These are phyloP conservation scores for Aphis craccivora DNA, from an alignment of 1,140 invertebrate genomes.

Conservation along the genomic window DNA sequence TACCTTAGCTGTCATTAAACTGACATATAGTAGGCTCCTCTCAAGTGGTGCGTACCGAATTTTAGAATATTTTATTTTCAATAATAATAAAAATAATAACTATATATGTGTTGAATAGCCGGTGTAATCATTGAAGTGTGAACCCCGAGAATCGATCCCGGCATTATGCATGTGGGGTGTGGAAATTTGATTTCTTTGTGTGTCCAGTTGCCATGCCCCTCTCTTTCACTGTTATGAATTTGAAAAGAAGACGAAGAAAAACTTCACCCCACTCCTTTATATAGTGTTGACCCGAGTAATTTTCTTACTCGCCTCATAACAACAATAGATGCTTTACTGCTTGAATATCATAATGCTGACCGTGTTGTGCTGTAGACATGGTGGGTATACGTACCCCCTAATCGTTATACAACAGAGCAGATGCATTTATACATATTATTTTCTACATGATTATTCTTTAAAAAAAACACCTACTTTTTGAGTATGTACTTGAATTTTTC, in stretches of 20 bases:
- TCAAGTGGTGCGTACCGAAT: constrained; percentile 56
- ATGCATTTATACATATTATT: constrained; percentile 44
- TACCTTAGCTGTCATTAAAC: constrained; percentile 1
- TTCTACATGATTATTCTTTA: constrained; percentile 5
- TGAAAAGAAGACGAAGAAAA: constrained; percentile 29
- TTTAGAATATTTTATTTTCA: constrained; percentile 47
- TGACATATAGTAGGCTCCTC: constrained; percentile 32
- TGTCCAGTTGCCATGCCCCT: constrained; percentile 33
- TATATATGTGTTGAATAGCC: constrained; percentile 5
- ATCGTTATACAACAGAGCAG: constrained; percentile 4
- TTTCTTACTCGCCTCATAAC: constrained; percentile 53
- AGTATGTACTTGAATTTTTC: constrained; percentile 29
- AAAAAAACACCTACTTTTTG: not conserved
- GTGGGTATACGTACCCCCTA: not conserved
- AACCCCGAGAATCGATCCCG: constrained; percentile 54
- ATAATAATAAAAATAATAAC: constrained; percentile 34
- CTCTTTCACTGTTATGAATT: not conserved
- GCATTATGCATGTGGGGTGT: constrained; percentile 32
- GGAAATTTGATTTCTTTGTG: constrained; percentile 56
- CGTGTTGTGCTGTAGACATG: constrained; percentile 24
- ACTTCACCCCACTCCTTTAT: constrained; percentile 45
- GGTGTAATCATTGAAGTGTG: constrained; percentile 48
- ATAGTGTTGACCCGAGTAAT: constrained; percentile 54
- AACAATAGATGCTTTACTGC: constrained; percentile 12
- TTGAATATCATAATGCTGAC: constrained; percentile 22